Evolutionary conservation across 2,888 invertebrate genomes (phyloP), one percentile per base, ranked within the genome.

Genomic region (Calephelis perditalis): DNA sequence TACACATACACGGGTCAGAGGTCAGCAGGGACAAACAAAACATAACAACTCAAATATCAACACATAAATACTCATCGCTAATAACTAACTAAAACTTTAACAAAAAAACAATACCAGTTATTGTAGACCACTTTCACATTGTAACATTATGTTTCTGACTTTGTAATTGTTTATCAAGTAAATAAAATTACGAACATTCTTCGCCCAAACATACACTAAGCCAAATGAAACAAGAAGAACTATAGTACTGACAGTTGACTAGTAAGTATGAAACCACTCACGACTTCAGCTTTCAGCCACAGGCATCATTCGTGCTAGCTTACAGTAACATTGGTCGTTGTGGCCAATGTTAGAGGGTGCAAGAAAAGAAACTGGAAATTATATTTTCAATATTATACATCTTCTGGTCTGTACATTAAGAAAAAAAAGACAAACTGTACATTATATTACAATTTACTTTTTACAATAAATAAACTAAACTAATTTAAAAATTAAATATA

Each of bases 1-100:
- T 98, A 95, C 92, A 92, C 85, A 94, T 94, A 94, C 92, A 94
- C 92, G 93, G 93, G 93, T 91, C 92, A 92, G 91, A 92, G 92
- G 92, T 93, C 93, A 93, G 92, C 92, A 91, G 91, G 92, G 92
- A 6, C 86, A 92, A 92, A 92, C 85, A 91, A 91, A 92, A 92
- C 89, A 91, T 83, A 91, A 60, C 82, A 87, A 91, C 90, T 89
- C 83, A 91, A 91, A 88, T 84, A 84, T 81, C 83, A 89, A 89
- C 89, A 89, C 81, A 86, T 84, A 86, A 80, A 74, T 84, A 86
- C 85, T 84, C 81, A 81, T 86, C 71, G 84, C 85, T 88, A 90
- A 88, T 74, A 85, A 89, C 87, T 78, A 84, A 84, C 77, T 65
- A 79, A 84, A 83, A 82, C 7, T 26, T 52, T 77, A 84, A 84